Conservation (phyloP, 2,888 invertebrate genomes). For the Lydus trimaculatus region DNA sequence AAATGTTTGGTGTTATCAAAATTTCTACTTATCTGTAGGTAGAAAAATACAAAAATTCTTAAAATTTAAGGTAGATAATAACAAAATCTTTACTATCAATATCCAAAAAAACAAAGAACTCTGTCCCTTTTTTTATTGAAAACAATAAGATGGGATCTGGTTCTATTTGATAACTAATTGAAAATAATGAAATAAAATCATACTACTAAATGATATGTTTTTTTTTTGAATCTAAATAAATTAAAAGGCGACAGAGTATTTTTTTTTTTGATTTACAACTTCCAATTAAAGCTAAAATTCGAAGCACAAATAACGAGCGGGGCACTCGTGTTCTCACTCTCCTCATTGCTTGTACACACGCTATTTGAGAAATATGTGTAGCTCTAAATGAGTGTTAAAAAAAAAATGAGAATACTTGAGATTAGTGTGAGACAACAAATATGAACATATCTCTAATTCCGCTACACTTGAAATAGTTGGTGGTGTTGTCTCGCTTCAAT, state of each 20-base stretch:
- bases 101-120: too few species aligned
- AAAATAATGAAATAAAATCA: too few species aligned
- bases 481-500: too few species aligned
- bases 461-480: too few species aligned
- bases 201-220: neutral
- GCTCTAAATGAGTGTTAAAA: too few species aligned
- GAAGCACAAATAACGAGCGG: constrained; percentile 21
- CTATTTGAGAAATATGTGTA: neutral
- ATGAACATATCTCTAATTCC: too few species aligned
- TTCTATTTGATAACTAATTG: neutral
- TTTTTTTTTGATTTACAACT: constrained; percentile 17
- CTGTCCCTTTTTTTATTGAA: too few species aligned
- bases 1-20: constrained; percentile 23
- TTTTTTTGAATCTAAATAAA: neutral
- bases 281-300: constrained; percentile 24
- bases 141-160: too few species aligned
- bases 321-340: constrained; percentile 26
- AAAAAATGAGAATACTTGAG: too few species aligned
- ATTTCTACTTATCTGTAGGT: constrained; percentile 29
- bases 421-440: too few species aligned
- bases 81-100: too few species aligned
- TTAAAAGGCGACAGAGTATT: neutral
- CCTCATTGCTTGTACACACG: neutral
- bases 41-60: constrained; percentile 40
- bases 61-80: constrained; percentile 20